These are phyloP conservation scores for Beroe ovata DNA, from an alignment of 37 sponge, comb jelly and placozoan genomes.

Conservation along the genomic window DNA sequence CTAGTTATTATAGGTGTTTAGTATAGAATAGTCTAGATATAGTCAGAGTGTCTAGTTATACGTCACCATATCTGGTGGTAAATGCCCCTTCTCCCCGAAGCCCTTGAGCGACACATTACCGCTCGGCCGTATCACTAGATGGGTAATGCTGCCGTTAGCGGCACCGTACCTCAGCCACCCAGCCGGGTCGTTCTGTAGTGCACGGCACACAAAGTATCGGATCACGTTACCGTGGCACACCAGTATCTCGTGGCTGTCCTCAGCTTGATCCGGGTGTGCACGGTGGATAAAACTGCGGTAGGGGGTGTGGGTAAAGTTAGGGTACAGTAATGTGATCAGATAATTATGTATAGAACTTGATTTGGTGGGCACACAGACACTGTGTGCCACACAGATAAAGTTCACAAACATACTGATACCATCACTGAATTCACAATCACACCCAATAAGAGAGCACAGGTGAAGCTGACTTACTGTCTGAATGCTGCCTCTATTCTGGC, in stretches of 20 bases:
- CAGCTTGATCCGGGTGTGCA: slow-evolving; percentile 81
- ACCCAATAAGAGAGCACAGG: too few relatives aligned
- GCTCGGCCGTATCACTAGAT: slow-evolving; percentile 78
- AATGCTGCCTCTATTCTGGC: slow-evolving; percentile 95
- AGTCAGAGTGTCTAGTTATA: too few relatives aligned
- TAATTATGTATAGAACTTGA: too few relatives aligned
- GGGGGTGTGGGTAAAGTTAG: too few relatives aligned
- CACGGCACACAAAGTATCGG: slow-evolving; percentile 93
- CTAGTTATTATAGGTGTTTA: too few relatives aligned
- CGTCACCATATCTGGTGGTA: slow-evolving; percentile 82
- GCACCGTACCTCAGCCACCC: slow-evolving; percentile 91
- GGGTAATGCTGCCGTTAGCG: slow-evolving; percentile 88
- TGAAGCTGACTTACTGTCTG: too few relatives aligned
- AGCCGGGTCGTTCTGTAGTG: slow-evolving; percentile 93
- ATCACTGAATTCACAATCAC: too few relatives aligned
- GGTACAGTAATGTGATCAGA: too few relatives aligned
- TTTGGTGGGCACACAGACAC: too few relatives aligned
- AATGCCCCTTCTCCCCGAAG: slow-evolving; percentile 85
- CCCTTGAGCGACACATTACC: slow-evolving; percentile 79
- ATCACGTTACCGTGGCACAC: slow-evolving; percentile 97
- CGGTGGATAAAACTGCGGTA: slow-evolving; percentile 75
- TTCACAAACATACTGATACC: too few relatives aligned
- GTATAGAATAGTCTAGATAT: too few relatives aligned
- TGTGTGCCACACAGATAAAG: too few relatives aligned
- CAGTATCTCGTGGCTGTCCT: slow-evolving; percentile 78